Evolutionary conservation across 2,888 invertebrate genomes (phyloP).

Genomic region (Phymatocera aterrima): DNA sequence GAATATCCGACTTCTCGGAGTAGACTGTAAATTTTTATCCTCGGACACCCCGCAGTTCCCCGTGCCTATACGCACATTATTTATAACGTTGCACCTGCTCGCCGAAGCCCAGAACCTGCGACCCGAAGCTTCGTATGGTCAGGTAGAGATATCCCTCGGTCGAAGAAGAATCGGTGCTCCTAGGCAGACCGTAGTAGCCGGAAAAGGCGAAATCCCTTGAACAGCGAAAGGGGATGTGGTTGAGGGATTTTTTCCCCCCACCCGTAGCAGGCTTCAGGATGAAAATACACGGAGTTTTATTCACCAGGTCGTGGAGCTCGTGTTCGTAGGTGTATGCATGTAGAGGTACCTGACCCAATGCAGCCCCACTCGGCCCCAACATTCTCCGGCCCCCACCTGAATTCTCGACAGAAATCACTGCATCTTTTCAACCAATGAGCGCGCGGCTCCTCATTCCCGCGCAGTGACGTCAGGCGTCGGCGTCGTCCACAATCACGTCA

Average conservation of each 20-base stretch:
- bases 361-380: conserved; percentile 42
- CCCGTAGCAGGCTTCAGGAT: neutral
- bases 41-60: neutral
- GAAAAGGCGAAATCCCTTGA: conserved; percentile 7
- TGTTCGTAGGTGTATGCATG: neutral
- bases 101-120: conserved; percentile 1
- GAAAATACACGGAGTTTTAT: neutral
- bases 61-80: neutral
- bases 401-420: conserved; percentile 40
- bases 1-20: neutral
- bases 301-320: conserved; percentile 19
- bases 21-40: conserved; percentile 26
- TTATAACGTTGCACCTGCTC: conserved; percentile 35
- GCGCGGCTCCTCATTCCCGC: conserved; percentile 52
- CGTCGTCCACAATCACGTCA: conserved; percentile 57
- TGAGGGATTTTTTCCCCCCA: conserved; percentile 19
- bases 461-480: conserved; percentile 54
- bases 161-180: neutral
- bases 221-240: conserved; percentile 13
- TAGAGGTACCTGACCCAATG: conserved; percentile 49
- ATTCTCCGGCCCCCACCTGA: conserved; percentile 44
- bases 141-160: conserved; percentile 32
- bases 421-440: conserved; percentile 46
- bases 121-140: conserved; percentile 1
- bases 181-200: no score